These are phyloP conservation scores for Hymenopus coronatus DNA, from an alignment of 2,888 invertebrate species.

Conservation along the genomic window DNA sequence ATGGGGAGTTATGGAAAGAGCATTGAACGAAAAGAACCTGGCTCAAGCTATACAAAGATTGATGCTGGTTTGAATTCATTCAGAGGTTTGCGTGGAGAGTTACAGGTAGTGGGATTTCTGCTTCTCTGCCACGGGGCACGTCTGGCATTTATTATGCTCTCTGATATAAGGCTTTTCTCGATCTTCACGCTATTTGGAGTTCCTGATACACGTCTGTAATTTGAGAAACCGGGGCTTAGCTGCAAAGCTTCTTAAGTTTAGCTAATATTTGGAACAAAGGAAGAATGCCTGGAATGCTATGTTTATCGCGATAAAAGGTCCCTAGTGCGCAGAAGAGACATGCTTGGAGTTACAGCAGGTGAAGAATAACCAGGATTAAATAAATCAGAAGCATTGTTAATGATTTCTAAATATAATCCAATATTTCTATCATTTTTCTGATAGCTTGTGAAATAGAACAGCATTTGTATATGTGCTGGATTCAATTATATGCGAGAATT, in stretches of 20 bases:
- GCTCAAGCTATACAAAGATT: slow-evolving; percentile 4
- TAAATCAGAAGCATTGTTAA: too few species aligned
- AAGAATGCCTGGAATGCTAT: too few species aligned
- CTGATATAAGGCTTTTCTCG: neutral
- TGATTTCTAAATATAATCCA: too few species aligned
- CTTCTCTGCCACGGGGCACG: neutral
- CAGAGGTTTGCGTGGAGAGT: neutral
- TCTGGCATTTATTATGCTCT: neutral
- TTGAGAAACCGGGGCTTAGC: neutral
- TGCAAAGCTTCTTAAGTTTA: neutral
- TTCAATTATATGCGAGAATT: too few species aligned
- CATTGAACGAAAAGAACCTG: slow-evolving; percentile 4
- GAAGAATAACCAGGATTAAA: too few species aligned
- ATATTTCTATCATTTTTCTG: too few species aligned
- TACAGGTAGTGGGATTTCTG: neutral
- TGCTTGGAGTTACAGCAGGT: too few species aligned
- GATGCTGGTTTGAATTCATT: slow-evolving; percentile 11
- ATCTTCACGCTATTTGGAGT: neutral
- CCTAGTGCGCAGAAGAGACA: too few species aligned
- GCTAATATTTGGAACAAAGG: neutral
- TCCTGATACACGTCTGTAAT: neutral
- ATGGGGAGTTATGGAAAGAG: slow-evolving; percentile 17
- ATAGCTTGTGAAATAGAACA: too few species aligned
- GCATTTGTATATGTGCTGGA: too few species aligned
- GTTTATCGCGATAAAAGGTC: too few species aligned